Base-by-base conservation (phyloP, 2,797 vertebrate genomes). In the Danio albolineatus region DNA sequence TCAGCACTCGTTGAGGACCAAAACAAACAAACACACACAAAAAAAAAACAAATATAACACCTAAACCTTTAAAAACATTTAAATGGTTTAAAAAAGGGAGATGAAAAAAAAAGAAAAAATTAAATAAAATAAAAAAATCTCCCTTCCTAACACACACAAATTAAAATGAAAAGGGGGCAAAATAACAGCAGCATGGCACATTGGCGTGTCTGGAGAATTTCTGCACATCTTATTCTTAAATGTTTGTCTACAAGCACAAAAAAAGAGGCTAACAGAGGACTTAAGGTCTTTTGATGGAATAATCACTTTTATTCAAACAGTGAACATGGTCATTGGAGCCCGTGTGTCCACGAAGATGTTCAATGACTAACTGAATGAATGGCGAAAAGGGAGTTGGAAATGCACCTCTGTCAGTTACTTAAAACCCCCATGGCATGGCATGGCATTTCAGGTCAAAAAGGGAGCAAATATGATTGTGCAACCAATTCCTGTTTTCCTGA, bases 311-410 rank as follows among this genome's bases (percentile, higher is more conserved):
- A 76, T 76, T 76, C 73, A 76, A 56, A 65, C 73, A 76, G 74
- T 66, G 19, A 76, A 57, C 48, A 2, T 48, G 21, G 85, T 82
- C 87, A 89, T 87, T 88, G 88, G 90, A 85, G 89, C 76, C 86
- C 5, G 49, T 56, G 61, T 66, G 17, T 66, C 44, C 38, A 64
- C 13, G 39, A 76, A n/a, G 76, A 64, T 16, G 38, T 76, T 53
- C 60, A 76, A 76, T 76, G 73, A 76, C 73, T 36, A 53, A 54
- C 65, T 61, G 66, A 76, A 60, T 76, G 19, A 82, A 56, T 10
- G 41, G 13, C 9, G 39, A 17, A 51, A 56, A 53, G 16, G 7
- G 38, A 17, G 13, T 9, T 64, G 12, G 48, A 56, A 49, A 36
- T 69, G 4, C 6, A 73, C 38, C 21, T 57, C 5, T 14, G 54